These are phyloP conservation scores for Notocelia uddmanniana DNA, from an alignment of 2,888 invertebrate species.

Conservation along the genomic window DNA sequence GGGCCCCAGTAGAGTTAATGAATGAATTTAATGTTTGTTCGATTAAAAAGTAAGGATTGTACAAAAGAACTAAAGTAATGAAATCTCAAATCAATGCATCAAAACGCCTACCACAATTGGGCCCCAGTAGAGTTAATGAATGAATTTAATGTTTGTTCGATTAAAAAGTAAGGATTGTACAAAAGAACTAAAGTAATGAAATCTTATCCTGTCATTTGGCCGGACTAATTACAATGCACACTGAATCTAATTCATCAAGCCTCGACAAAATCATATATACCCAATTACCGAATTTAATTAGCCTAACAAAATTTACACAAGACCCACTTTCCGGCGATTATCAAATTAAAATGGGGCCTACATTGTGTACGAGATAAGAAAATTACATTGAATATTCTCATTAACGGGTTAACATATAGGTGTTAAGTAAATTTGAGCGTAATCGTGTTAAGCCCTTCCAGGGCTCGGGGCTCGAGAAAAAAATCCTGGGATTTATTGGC, in stretches of 20 bases:
- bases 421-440: constrained; percentile 86
- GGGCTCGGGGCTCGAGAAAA: constrained; percentile 67
- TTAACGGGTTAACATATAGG: constrained; percentile 80
- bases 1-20: too few species aligned
- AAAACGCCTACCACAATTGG: too few species aligned
- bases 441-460: constrained; percentile 80
- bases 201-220: constrained; percentile 38
- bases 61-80: not conserved
- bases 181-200: not conserved
- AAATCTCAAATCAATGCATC: too few species aligned
- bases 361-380: constrained; percentile 68
- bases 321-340: constrained; percentile 75
- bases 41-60: too few species aligned
- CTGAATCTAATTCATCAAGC: constrained; percentile 56
- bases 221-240: constrained; percentile 62
- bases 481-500: constrained; percentile 85
- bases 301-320: constrained; percentile 73
- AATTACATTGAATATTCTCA: constrained; percentile 80
- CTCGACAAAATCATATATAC: constrained; percentile 65
- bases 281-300: constrained; percentile 71
- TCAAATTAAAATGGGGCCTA: constrained; percentile 75
- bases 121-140: too few species aligned
- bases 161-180: too few species aligned
- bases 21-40: too few species aligned
- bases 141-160: too few species aligned